Conservation (phyloP, 2,888 invertebrate genomes). For the Tetragnatha montana region DNA sequence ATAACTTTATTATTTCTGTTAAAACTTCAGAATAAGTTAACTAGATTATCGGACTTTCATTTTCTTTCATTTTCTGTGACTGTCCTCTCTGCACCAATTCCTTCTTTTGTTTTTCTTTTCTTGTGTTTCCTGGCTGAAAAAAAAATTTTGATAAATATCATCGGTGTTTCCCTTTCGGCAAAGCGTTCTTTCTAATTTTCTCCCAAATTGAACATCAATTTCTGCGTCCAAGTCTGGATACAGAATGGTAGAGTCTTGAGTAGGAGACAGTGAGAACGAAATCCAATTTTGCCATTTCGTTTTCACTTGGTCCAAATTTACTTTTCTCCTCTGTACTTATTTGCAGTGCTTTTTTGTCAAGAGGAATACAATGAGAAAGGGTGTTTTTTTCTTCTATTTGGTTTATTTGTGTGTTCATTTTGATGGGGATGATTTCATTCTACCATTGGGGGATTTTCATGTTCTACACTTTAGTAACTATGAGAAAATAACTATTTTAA, state of each 20-base stretch:
- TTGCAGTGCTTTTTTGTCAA: background rate
- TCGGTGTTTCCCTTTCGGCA: background rate
- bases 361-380: background rate
- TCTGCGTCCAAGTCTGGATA: background rate
- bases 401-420: background rate
- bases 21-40: too few species aligned
- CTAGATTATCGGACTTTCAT: background rate
- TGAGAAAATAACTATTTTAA: too few species aligned
- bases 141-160: background rate
- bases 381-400: background rate
- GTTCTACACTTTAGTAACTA: too few species aligned
- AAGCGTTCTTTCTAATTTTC: background rate
- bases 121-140: background rate
- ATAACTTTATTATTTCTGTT: too few species aligned
- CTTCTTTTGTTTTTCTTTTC: background rate
- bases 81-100: background rate
- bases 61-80: background rate
- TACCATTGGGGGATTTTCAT: too few species aligned
- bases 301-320: background rate
- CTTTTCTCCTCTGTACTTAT: background rate
- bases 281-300: background rate
- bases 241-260: background rate
- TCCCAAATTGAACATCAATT: background rate
- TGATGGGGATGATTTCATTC: too few species aligned
- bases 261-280: background rate